Evolutionary conservation across 2,888 invertebrate species (phyloP), one percentile per base, ranked within the genome.

Genomic region (Drosophila cognata): DNA sequence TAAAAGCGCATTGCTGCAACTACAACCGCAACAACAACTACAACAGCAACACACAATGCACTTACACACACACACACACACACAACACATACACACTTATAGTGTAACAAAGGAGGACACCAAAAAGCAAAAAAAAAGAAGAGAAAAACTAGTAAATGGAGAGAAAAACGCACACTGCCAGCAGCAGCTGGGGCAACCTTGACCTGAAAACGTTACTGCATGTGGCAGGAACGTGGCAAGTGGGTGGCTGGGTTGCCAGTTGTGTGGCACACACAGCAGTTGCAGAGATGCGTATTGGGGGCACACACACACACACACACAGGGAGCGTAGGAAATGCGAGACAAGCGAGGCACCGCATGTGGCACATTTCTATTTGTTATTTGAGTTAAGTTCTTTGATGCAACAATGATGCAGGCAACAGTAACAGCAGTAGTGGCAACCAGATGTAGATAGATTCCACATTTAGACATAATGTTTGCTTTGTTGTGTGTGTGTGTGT

Each of bases 201-300:
- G 92, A 93, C 92, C 92, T 92, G 92, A 71, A 93, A 91, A 92
- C 65, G 74, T 52, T 50, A 52, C 60, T 59, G 43, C 73, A 65
- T 90, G 85, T 81, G 84, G 81, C 84, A 80, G 77, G 28, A 63
- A 68, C 38, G 31, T 57, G 59, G 31, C 56, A 63, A 63, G 53
- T 53, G 69, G 70, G 56, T 52, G 69, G 55, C 16, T n/a, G 60
- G 58, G 52, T 25, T 28, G 55, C 55, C 51, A 13, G 29, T 57
- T 38, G 28, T 57, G 62, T 56, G 31, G 66, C 35, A 48, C 18
- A 65, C 35, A 55, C 21, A 46, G 36, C 48, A 29, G 29, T 57
- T 48, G 53, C 58, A 78, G 38, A 38, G 84, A 70, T 78, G 79
- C 69, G 79, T 74, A 80, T 68, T 60, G 81, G 62, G 58, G 29